Percentiles rank a stretch among this genome's conserved stretches.
phyloP scores from a whole-genome alignment of 2,113 vertebrate genomes.

The Ornithorhynchus anatinus region DNA sequence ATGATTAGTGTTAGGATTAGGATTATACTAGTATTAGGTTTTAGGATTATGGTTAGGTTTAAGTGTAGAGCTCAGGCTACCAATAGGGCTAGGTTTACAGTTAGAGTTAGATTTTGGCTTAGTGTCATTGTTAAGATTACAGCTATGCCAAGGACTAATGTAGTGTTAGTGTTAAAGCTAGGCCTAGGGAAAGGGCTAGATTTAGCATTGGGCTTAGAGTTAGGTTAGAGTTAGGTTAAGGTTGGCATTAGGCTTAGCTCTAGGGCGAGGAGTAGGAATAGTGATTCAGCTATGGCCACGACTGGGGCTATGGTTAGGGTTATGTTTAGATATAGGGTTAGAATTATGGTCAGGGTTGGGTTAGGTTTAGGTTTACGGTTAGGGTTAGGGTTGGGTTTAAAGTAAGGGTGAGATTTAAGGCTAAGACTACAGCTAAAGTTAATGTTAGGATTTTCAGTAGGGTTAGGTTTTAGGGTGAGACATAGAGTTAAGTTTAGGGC shows the following conservation, averaged over 20 bases:
- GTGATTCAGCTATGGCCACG: conserved; percentile 8
- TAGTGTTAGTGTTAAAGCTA: conserved; percentile 4
- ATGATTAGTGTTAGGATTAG: too few species aligned
- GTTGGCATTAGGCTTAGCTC: conserved; percentile 27
- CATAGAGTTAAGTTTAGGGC: too few species aligned
- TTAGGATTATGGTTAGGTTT: neutral
- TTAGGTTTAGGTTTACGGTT: conserved; percentile 4
- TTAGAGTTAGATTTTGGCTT: neutral
- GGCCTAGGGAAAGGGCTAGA: neutral
- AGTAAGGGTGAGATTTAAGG: neutral
- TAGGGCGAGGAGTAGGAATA: conserved; percentile 15
- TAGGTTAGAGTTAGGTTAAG: conserved; percentile 1
- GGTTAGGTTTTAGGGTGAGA: too few species aligned
- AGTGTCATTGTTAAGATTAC: too few species aligned
- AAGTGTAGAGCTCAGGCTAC: too few species aligned
- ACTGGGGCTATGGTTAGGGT: conserved; percentile 1
- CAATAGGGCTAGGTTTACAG: neutral
- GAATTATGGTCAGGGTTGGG: conserved; percentile 11
- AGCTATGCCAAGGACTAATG: too few species aligned
- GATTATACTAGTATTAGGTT: neutral
- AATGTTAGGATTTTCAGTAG: conserved; percentile 25
- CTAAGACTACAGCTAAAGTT: neutral
- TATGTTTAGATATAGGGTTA: conserved; percentile 12
- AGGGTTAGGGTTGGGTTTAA: neutral
- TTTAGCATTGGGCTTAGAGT: conserved; percentile 10